These are phyloP conservation scores for Acanthosepion lycidas DNA, from an alignment of 2,888 invertebrate genomes.

Conservation along the genomic window DNA sequence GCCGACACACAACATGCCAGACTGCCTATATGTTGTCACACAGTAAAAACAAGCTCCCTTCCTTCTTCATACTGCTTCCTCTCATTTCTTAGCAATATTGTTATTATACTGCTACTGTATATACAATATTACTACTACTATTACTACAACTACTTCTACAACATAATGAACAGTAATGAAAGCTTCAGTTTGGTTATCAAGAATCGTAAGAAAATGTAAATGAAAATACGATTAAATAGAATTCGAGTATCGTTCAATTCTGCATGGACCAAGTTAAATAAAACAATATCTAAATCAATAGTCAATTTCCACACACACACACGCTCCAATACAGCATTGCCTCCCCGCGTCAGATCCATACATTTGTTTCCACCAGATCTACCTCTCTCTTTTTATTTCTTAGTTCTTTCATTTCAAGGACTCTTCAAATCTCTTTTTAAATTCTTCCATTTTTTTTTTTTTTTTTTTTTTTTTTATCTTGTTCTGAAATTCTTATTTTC, in stretches of 20 bases:
- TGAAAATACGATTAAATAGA: background rate
- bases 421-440: background rate
- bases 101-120: background rate
- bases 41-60: slow-evolving; percentile 13
- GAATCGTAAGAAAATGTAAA: background rate
- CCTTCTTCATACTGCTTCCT: background rate
- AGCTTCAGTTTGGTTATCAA: background rate
- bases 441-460: background rate
- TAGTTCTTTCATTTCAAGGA: background rate
- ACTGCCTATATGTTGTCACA: background rate
- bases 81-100: background rate
- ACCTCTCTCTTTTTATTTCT: background rate
- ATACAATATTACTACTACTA: background rate
- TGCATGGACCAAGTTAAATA: background rate
- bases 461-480: background rate
- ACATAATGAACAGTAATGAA: background rate
- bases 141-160: background rate
- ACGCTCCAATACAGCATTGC: background rate
- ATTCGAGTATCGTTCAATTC: background rate
- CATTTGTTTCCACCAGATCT: background rate
- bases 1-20: background rate
- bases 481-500: background rate
- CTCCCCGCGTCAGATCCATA: background rate
- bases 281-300: too few relatives aligned
- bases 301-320: too few relatives aligned